Evolutionary conservation across 2,113 vertebrate species (phyloP).

Genomic region (Onychorhynchus coronatus): DNA sequence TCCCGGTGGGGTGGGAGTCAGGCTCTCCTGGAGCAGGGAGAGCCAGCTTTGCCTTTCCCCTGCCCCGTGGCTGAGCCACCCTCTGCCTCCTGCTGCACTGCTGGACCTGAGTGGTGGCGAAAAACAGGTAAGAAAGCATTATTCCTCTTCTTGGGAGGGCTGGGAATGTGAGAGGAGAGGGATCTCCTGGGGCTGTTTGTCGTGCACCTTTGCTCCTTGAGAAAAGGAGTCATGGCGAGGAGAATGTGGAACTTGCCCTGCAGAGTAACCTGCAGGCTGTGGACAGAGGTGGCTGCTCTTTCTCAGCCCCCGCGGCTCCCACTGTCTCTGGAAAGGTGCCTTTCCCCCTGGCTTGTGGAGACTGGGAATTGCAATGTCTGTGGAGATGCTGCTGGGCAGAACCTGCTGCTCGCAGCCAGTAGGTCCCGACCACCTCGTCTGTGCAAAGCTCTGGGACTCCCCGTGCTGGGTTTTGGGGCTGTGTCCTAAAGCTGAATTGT

Average conservation of each 20-base stretch:
- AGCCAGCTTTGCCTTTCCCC: not conserved
- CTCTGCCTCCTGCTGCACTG: rapidly evolving
- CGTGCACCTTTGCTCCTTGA: not conserved
- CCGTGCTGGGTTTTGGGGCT: not conserved
- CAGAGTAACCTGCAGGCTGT: not conserved
- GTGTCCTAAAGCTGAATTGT: not conserved
- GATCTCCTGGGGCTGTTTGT: not conserved
- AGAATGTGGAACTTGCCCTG: rapidly evolving
- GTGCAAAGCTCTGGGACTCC: not conserved
- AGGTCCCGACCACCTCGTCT: not conserved
- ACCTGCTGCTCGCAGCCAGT: not conserved
- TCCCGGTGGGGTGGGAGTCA: rapidly evolving
- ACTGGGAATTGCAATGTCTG: not conserved
- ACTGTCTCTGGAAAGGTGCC: not conserved
- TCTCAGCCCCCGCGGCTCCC: rapidly evolving
- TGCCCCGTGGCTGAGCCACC: rapidly evolving
- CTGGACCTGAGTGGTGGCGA: too few relatives aligned
- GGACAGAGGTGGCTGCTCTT: not conserved
- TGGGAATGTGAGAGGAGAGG: not conserved
- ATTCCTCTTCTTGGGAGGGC: not conserved
- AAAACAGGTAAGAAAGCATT: not conserved
- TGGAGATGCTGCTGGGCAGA: not conserved
- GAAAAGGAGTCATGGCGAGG: not conserved
- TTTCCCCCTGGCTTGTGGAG: not conserved
- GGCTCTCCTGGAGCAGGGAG: not conserved